A percentile compares a stretch with the other conserved stretches of the same genome.
These are phyloP conservation scores for Falco punctatus DNA, from an alignment of 2,113 vertebrate species.

Conservation along the genomic window DNA sequence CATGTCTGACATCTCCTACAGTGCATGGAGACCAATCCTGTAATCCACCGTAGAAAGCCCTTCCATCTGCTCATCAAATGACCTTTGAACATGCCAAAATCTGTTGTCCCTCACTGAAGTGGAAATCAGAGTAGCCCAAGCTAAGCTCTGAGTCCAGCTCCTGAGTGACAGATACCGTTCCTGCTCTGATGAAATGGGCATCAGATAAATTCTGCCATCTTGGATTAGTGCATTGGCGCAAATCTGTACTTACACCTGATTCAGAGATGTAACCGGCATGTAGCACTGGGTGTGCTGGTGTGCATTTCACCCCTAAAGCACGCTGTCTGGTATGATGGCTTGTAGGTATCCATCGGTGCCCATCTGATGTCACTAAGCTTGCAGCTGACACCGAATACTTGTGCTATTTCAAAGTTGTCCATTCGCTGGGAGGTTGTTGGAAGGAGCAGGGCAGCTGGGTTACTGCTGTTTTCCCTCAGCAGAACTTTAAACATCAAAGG, in stretches of 20 bases:
- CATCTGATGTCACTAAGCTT: not conserved
- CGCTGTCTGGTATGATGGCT: not conserved
- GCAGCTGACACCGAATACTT: not conserved
- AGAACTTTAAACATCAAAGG: not conserved
- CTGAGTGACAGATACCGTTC: not conserved
- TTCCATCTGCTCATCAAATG: constrained; percentile 1
- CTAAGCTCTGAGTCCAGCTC: not conserved
- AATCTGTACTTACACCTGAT: not conserved
- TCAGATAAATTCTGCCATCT: not conserved
- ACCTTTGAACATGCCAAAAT: constrained; percentile 29
- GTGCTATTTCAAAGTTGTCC: not conserved
- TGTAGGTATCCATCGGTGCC: not conserved
- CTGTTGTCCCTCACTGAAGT: not conserved
- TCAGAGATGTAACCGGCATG: not conserved
- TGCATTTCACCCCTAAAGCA: not conserved
- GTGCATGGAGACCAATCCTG: rapidly evolving
- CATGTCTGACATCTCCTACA: not conserved
- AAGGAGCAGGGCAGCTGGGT: not conserved
- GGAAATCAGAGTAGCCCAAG: constrained; percentile 13
- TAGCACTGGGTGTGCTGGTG: not conserved
- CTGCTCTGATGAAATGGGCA: not conserved
- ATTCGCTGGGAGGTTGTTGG: not conserved
- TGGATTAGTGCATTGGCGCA: not conserved
- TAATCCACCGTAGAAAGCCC: not conserved
- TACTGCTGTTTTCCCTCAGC: not conserved